A percentile compares a stretch with the other conserved stretches of the same genome.
Evolutionary conservation across 2,888 invertebrate species (phyloP).

Genomic region (Mantis religiosa): DNA sequence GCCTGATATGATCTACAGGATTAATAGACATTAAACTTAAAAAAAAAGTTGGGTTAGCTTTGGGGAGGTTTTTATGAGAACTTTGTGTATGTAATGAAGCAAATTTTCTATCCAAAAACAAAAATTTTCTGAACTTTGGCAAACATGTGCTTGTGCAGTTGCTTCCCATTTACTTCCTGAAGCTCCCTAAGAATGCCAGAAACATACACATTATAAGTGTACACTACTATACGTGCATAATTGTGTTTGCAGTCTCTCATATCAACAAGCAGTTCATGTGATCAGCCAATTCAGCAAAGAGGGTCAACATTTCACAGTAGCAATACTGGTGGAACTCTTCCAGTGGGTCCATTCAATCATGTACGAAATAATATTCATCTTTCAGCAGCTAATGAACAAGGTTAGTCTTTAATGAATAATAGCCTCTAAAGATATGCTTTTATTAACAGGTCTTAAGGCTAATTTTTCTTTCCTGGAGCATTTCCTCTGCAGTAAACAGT

Average conservation of each 20-base stretch:
- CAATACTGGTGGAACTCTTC: not conserved
- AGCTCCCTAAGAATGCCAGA: no score
- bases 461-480: not conserved
- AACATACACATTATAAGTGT: no score
- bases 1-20: no score
- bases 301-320: conserved; percentile 17
- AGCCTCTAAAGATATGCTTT: not conserved
- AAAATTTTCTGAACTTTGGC: no score
- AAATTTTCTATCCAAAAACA: no score
- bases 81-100: no score
- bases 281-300: conserved; percentile 23
- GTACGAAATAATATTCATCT: conserved; percentile 49
- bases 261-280: conserved; percentile 39
- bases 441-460: not conserved
- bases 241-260: conserved; percentile 43
- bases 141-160: no score
- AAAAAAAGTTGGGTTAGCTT: no score
- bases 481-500: not conserved
- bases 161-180: no score
- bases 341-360: conserved; percentile 40
- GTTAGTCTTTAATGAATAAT: conserved; percentile 36
- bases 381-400: conserved; percentile 48
- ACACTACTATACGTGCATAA: not conserved
- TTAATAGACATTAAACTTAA: no score
- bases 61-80: no score